Evolutionary conservation across 2,113 vertebrate species (phyloP), one percentile per base, ranked within the genome.

Genomic region (Ranitomeya imitator): DNA sequence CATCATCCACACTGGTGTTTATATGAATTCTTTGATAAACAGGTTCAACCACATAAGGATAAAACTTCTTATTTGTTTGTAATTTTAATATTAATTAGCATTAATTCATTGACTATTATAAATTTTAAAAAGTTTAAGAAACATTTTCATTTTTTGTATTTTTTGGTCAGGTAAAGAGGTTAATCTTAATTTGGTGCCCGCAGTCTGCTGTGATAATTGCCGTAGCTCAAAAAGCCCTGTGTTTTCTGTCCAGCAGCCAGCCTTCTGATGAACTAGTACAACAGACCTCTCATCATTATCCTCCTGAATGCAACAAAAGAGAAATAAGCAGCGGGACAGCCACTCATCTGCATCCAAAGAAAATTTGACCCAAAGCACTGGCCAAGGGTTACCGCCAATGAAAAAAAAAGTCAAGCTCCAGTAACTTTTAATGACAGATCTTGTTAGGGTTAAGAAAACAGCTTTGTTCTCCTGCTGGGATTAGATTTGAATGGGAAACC

Each of bases 361-460:
- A 92, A 7, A 84, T 14, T 10, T 93, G 94, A 96, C 94, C 95
- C 93, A 26, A 89, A 83, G 95, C 94, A 92, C 91, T 78, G 91
- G 91, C 93, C 93, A 92, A 93, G 90, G 89, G 92, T 90, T 91
- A 92, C 92, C 94, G 90, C 92, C 92, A 94, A 95, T 95, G 94
- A 95, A 92, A 55, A 94, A 91, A 92, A 93, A 94, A 93, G 93
- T 94, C 91, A 95, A 94, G 95, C 96, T 95, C 94, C 94, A 95
- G 94, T 95, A 95, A 96, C 93, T 93, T 96, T 94, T 95, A 95
- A 96, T 96, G 96, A 95, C 93, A 93, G 93, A 92, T 93, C 93
- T 91, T 83, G 93, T 97, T 95, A 95, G 93, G 95, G 95, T 96
- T 97, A 95, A 94, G 94, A 96, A 93, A 96, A 93, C 95, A 96